These are phyloP conservation scores for Oreocharis arfaki DNA, from an alignment of 2,113 vertebrate genomes.

Conservation along the genomic window DNA sequence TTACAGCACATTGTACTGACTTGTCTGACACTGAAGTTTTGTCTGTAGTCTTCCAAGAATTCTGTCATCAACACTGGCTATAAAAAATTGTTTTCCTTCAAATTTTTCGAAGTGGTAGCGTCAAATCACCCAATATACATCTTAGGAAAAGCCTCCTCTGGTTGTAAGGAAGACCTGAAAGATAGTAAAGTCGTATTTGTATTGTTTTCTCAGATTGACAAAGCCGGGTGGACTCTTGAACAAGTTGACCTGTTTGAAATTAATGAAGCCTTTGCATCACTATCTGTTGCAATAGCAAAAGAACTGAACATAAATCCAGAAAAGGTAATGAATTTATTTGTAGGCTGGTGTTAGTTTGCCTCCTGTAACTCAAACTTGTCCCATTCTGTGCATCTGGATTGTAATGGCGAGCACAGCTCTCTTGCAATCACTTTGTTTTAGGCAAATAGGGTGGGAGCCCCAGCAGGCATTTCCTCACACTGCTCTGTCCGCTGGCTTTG, in stretches of 20 bases:
- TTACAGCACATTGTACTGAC: neutral
- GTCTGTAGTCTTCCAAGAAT: neutral
- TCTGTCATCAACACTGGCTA: neutral
- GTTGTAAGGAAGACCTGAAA: neutral
- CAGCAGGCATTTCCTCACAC: rapidly evolving
- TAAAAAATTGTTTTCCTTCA: neutral
- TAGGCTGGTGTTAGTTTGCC: neutral
- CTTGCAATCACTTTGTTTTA: neutral
- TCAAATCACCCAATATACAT: neutral
- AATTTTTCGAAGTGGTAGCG: neutral
- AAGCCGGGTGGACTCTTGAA: constrained; percentile 87
- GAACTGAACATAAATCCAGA: constrained; percentile 86
- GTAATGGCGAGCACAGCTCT: neutral
- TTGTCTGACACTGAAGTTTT: neutral
- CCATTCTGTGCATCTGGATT: neutral
- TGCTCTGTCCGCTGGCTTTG: rapidly evolving
- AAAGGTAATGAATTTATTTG: constrained; percentile 74
- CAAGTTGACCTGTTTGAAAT: constrained; percentile 93
- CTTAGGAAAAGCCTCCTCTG: neutral
- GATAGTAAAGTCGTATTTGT: neutral
- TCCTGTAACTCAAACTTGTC: neutral
- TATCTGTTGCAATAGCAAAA: constrained; percentile 81
- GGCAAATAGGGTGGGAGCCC: neutral
- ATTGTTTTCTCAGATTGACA: constrained; percentile 76
- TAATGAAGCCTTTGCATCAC: constrained; percentile 91